Evolutionary conservation across 2,888 invertebrate genomes (phyloP).

Genomic region (Alviniconcha strummeri): DNA sequence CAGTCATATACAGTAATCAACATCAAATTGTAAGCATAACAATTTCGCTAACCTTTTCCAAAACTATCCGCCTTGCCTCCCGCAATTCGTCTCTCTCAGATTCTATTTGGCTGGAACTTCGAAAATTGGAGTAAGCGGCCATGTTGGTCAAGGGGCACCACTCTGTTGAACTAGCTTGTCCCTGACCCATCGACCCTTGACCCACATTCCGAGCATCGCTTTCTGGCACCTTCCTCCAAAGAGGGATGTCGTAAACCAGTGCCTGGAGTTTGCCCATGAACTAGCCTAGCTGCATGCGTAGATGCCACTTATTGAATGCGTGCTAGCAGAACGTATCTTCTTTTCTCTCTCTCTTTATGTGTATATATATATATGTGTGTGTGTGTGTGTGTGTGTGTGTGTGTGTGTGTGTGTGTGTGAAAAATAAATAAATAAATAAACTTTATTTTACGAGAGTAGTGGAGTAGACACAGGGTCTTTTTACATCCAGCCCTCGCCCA

Average conservation of each 20-base stretch:
- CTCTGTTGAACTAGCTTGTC: neutral
- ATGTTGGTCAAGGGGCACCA: slow-evolving; percentile 20
- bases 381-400: no score
- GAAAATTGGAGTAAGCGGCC: slow-evolving; percentile 47
- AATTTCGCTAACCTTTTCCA: slow-evolving; percentile 54
- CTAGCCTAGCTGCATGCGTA: neutral
- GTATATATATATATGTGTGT: no score
- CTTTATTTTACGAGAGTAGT: neutral
- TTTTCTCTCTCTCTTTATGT: no score
- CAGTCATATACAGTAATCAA: neutral
- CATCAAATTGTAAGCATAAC: neutral
- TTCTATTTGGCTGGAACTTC: slow-evolving; percentile 53
- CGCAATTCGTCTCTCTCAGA: slow-evolving; percentile 53
- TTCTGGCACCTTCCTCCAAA: neutral
- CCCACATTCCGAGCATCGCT: no score
- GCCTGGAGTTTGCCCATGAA: neutral
- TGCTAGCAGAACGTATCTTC: neutral
- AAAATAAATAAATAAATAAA: neutral
- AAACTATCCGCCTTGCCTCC: slow-evolving; percentile 50
- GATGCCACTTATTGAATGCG: neutral
- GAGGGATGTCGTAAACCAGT: neutral
- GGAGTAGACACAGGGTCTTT: no score
- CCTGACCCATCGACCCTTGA: no score
- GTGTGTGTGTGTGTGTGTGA: neutral
- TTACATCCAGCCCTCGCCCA: no score